phyloP scores from a whole-genome alignment of 2,113 vertebrate genomes.

The Ariopsis seemanni region DNA sequence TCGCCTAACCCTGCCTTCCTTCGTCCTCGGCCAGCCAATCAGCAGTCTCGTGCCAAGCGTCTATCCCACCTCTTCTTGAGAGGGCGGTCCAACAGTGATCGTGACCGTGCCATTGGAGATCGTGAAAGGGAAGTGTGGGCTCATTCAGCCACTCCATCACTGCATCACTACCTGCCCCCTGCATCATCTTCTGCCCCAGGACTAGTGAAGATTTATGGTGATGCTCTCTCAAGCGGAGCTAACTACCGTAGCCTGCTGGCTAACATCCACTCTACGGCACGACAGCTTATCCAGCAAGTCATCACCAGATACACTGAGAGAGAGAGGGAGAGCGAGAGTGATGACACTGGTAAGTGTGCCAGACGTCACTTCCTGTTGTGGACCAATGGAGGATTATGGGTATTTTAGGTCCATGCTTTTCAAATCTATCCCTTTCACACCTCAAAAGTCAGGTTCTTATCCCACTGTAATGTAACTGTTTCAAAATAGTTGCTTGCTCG shows the following conservation, averaged over 20 bases:
- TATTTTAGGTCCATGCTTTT: not conserved
- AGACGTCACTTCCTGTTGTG: not conserved
- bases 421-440: not conserved
- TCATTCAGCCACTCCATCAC: conserved; percentile 75
- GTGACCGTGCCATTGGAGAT: conserved; percentile 73
- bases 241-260: conserved; percentile 80
- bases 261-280: conserved; percentile 72
- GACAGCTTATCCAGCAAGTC: conserved; percentile 77
- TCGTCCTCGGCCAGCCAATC: conserved; percentile 69
- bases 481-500: not conserved
- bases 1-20: conserved; percentile 75
- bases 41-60: conserved; percentile 81
- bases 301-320: conserved; percentile 79
- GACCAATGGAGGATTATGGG: not conserved
- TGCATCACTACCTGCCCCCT: conserved; percentile 75
- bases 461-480: not conserved
- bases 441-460: not conserved
- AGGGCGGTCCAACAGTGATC: conserved; percentile 76
- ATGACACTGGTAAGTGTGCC: conserved; percentile 67
- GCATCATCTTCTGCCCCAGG: conserved; percentile 75
- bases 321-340: conserved; percentile 70
- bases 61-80: conserved; percentile 88
- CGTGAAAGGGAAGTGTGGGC: conserved; percentile 80
- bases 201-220: conserved; percentile 79
- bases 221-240: conserved; percentile 76